A percentile compares a stretch with the other conserved stretches of the same genome.
These are phyloP conservation scores for Cacajao melanocephalus DNA, from an alignment of 2,797 vertebrate species.

Conservation along the genomic window DNA sequence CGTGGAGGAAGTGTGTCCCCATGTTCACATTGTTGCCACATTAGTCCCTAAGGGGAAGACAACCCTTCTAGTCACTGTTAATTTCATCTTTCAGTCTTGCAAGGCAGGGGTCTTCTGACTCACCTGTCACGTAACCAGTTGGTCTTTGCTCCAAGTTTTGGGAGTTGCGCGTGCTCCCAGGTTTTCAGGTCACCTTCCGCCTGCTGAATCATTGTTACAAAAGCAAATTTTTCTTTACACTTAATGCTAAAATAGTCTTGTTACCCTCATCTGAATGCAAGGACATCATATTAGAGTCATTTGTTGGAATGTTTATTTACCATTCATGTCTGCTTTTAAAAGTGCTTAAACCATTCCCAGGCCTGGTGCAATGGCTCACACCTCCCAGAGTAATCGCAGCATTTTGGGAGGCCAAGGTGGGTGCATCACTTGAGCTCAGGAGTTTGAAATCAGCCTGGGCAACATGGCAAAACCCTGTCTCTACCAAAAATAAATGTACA, in stretches of 20 bases:
- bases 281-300: neutral
- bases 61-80: neutral
- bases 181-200: neutral
- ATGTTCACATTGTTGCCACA: neutral
- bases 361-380: no score
- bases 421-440: no score
- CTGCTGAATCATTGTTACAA: conserved; percentile 31
- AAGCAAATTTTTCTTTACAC: conserved; percentile 47
- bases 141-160: neutral
- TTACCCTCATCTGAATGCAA: neutral
- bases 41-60: neutral
- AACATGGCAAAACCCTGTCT: no score
- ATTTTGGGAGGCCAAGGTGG: no score
- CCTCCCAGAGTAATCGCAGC: no score
- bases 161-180: neutral
- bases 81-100: neutral
- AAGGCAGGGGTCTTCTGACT: conserved; percentile 8
- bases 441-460: no score
- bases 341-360: neutral
- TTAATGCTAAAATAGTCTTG: neutral
- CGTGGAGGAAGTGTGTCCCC: neutral
- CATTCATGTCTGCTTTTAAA: conserved; percentile 22
- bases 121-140: neutral
- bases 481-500: no score
- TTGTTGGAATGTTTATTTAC: conserved; percentile 13